Base-by-base conservation (phyloP, 2,113 vertebrate genomes). In the Silurus glanis region DNA sequence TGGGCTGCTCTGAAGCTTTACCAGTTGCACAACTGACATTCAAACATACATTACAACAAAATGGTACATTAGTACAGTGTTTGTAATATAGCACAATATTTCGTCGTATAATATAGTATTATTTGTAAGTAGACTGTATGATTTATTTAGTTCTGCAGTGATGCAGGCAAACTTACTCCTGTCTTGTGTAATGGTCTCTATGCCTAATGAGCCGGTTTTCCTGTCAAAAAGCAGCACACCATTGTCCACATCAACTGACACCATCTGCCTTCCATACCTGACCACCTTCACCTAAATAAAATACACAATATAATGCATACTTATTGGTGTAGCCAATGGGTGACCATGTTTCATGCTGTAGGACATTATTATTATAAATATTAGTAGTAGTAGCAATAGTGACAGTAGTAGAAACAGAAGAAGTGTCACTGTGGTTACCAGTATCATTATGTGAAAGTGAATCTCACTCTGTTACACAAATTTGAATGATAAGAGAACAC, bases 21-120 rank as follows among this genome's bases (percentile, higher is more conserved):
- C 93, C 89, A 97, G 91, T 95, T 97, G 96, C 90, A 97, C 91
- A 82, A 97, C 96, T 97, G 91, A 88, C 23, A 74, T n/a, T 81
- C 19, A 80, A 59, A 88, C n/a, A 79, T 59, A 76, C 49, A 19
- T 69, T 37, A 25, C 16, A 17, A 25, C 2, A 58, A 37, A 69
- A 37, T 28, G 1, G 14, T 19, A 21, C 25, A 76, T n/a, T 23
- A 79, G n/a, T 17, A 19, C 9, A 17, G 12, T n/a, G 58, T 56
- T 67, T 83, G 10, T 19, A 47, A 56, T 23, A 28, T 7, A 62
- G 55, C 19, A 59, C 37, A 37, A 37, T 23, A 45, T 1, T 37
- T 37, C 25, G 9, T 58, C 4, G 25, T 58, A 56, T 56, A 28
- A 56, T 28, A 28, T 37, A 25, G 5, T 58, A 25, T 45, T 6